phyloP scores from a whole-genome alignment of 1,140 invertebrate species.

The Reticulitermes speratus region DNA sequence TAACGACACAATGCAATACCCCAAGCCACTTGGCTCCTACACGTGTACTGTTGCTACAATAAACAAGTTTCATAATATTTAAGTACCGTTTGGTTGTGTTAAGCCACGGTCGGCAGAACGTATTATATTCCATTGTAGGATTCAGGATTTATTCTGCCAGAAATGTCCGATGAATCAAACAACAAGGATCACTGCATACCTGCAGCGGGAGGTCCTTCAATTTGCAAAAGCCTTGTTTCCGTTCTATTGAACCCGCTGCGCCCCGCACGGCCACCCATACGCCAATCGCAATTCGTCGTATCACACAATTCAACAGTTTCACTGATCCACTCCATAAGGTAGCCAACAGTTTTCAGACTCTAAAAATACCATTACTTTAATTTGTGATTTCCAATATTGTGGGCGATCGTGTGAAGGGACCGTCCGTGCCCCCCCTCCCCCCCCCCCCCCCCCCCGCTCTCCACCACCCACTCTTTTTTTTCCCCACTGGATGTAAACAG shows the following conservation, averaged over 20 bases:
- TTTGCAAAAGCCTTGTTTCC: not conserved
- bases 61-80: too few relatives aligned
- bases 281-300: not conserved
- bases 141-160: too few relatives aligned
- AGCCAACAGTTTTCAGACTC: not conserved
- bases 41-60: too few relatives aligned
- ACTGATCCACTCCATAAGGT: not conserved
- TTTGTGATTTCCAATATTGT: conserved; percentile 6
- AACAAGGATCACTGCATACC: too few relatives aligned
- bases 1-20: too few relatives aligned
- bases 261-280: not conserved
- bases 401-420: not conserved
- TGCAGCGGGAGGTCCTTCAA: not conserved
- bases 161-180: too few relatives aligned
- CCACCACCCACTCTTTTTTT: too few relatives aligned
- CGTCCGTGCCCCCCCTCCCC: fast-evolving
- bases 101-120: too few relatives aligned
- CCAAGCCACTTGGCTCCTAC: too few relatives aligned
- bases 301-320: not conserved
- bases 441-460: not conserved
- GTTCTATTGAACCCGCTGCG: not conserved
- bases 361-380: not conserved
- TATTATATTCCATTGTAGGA: too few relatives aligned
- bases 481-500: not conserved
- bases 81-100: too few relatives aligned